These are phyloP conservation scores for Dendroctonus valens DNA, from an alignment of 1,140 invertebrate genomes.

Conservation along the genomic window DNA sequence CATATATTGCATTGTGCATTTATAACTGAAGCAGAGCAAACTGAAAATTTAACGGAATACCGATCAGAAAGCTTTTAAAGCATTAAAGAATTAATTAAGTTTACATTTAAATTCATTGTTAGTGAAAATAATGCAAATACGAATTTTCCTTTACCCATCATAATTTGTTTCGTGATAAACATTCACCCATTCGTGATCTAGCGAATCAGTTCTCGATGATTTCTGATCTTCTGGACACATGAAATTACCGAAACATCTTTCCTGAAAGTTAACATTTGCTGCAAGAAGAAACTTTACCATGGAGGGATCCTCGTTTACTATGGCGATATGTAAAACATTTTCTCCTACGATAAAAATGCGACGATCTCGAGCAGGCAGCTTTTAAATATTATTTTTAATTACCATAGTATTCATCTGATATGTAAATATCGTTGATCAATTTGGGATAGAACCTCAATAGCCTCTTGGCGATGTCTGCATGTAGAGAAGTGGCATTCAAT, in stretches of 20 bases:
- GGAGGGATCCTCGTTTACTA: slow-evolving; percentile 96
- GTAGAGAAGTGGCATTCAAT: slow-evolving; percentile 84
- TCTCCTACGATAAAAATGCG: slow-evolving; percentile 64
- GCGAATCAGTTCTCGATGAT: slow-evolving; percentile 76
- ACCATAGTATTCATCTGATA: slow-evolving; percentile 97
- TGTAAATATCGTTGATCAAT: slow-evolving; percentile 94
- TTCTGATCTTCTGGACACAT: slow-evolving; percentile 98
- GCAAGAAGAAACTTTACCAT: slow-evolving; percentile 96
- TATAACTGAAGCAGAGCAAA: no score
- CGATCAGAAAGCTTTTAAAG: no score
- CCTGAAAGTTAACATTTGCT: slow-evolving; percentile 85
- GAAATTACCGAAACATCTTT: slow-evolving; percentile 91
- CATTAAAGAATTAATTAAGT: no score
- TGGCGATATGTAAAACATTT: slow-evolving; percentile 92
- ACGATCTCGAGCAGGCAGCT: background rate
- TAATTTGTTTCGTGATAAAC: slow-evolving; percentile 88
- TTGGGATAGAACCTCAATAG: slow-evolving; percentile 90
- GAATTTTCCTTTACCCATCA: slow-evolving; percentile 76
- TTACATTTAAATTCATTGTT: no score
- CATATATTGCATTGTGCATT: no score
- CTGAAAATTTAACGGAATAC: no score
- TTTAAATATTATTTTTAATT: slow-evolving; percentile 35
- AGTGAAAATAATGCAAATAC: no score
- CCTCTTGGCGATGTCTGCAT: slow-evolving; percentile 90
- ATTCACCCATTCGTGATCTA: slow-evolving; percentile 91